These are phyloP conservation scores for Ryuthela nishihirai DNA, from an alignment of 2,888 invertebrate species.

Conservation along the genomic window DNA sequence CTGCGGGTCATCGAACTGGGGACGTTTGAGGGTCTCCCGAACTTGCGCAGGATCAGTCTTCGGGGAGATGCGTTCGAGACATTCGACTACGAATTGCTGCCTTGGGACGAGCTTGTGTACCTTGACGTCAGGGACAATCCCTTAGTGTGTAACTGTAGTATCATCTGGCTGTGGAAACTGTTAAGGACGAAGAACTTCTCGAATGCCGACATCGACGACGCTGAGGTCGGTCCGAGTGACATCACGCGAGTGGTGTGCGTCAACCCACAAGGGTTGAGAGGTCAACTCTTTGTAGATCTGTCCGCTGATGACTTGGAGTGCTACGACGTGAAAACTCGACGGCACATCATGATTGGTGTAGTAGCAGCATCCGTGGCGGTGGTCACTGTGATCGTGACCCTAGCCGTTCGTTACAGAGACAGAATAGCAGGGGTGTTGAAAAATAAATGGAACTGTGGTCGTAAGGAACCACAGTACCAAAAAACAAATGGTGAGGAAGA, in stretches of 20 bases:
- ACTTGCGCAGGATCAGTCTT: constrained; percentile 67
- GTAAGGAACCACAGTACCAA: constrained; percentile 13
- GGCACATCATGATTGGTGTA: constrained; percentile 20
- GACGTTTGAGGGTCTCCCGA: constrained; percentile 75
- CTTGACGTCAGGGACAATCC: constrained; percentile 77
- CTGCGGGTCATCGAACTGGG: constrained; percentile 71
- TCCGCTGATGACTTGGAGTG: constrained; percentile 24
- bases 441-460: constrained; percentile 17
- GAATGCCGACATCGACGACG: background rate
- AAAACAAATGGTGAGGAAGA: constrained; percentile 7
- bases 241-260: constrained; percentile 12
- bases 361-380: constrained; percentile 13
- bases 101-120: constrained; percentile 63
- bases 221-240: constrained; percentile 2
- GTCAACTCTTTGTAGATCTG: constrained; percentile 14
- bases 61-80: constrained; percentile 70
- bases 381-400: constrained; percentile 11
- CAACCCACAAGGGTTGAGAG: constrained; percentile 12
- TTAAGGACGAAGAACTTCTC: constrained; percentile 7
- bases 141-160: constrained; percentile 77
- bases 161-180: constrained; percentile 63
- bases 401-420: constrained; percentile 18
- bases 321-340: constrained; percentile 9
- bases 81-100: constrained; percentile 62
- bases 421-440: constrained; percentile 24